Percentiles rank a stretch among this genome's conserved stretches.
Evolutionary conservation across 2,888 invertebrate genomes (phyloP).

Genomic region (Chymomyza procnemis): DNA sequence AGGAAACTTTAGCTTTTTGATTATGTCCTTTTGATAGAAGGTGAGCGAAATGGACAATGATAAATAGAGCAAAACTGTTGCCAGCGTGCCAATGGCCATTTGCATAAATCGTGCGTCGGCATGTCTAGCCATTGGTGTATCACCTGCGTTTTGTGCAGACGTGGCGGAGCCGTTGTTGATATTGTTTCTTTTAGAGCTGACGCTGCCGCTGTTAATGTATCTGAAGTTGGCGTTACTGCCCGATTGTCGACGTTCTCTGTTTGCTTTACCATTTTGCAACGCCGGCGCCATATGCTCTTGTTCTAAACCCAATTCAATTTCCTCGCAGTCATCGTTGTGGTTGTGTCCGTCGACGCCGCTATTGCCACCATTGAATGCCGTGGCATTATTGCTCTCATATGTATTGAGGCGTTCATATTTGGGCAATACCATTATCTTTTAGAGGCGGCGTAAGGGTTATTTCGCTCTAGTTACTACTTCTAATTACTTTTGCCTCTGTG

Average conservation of each 20-base stretch:
- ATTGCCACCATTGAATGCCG: conserved; percentile 13
- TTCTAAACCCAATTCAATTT: conserved; percentile 66
- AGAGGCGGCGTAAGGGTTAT: conserved; percentile 15
- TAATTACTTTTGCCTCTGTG: conserved; percentile 9
- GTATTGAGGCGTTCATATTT: conserved; percentile 76
- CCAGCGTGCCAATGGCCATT: conserved; percentile 76
- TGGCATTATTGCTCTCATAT: conserved; percentile 41
- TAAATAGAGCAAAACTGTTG: conserved; percentile 90
- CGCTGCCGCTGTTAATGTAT: conserved; percentile 36
- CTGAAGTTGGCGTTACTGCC: conserved; percentile 47
- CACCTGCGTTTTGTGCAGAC: conserved; percentile 29
- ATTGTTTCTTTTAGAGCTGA: conserved; percentile 4
- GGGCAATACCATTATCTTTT: conserved; percentile 60
- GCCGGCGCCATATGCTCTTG: conserved; percentile 16
- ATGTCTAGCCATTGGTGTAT: conserved; percentile 35
- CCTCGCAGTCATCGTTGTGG: conserved; percentile 66
- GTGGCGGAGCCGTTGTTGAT: conserved; percentile 38
- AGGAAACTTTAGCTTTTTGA: conserved; percentile 93
- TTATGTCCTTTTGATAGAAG: conserved; percentile 96
- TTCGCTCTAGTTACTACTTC: conserved; percentile 19
- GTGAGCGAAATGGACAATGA: conserved; percentile 95
- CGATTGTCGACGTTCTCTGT: conserved; percentile 25
- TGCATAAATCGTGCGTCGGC: conserved; percentile 74
- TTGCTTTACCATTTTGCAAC: conserved; percentile 23
- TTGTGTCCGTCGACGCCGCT: conserved; percentile 41